These are phyloP conservation scores for Acronicta aceris DNA, from an alignment of 2,888 invertebrate genomes.

Conservation along the genomic window DNA sequence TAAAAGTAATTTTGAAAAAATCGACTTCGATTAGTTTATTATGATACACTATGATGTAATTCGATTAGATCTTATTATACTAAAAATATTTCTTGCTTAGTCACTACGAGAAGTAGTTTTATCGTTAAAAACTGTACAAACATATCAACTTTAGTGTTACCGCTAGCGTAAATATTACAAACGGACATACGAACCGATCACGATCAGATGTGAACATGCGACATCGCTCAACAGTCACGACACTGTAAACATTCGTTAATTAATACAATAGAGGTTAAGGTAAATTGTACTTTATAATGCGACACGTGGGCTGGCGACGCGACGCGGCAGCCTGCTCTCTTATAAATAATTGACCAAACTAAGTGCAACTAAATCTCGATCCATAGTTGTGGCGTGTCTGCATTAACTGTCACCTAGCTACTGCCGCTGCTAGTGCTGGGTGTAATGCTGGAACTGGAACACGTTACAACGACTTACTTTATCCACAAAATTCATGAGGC, in stretches of 20 bases:
- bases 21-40: constrained; percentile 77
- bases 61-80: constrained; percentile 88
- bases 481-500: no score
- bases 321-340: constrained; percentile 33
- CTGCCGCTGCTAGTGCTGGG: not conserved
- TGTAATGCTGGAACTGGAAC: not conserved
- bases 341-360: constrained; percentile 33
- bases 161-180: constrained; percentile 75
- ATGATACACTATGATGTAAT: constrained; percentile 87
- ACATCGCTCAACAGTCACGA: constrained; percentile 71
- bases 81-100: constrained; percentile 88
- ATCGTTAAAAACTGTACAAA: constrained; percentile 88
- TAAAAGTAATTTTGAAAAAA: constrained; percentile 79
- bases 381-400: not conserved
- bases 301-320: constrained; percentile 62
- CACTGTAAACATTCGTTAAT: constrained; percentile 64
- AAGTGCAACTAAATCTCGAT: constrained; percentile 11
- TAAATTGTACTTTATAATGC: constrained; percentile 81
- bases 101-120: constrained; percentile 84
- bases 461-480: no score
- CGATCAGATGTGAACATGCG: constrained; percentile 64
- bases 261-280: constrained; percentile 70
- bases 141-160: constrained; percentile 78
- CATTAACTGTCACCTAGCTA: not conserved
- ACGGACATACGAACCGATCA: constrained; percentile 69